Evolutionary conservation across 2,113 vertebrate genomes (phyloP).

Genomic region (Haemorhous mexicanus): DNA sequence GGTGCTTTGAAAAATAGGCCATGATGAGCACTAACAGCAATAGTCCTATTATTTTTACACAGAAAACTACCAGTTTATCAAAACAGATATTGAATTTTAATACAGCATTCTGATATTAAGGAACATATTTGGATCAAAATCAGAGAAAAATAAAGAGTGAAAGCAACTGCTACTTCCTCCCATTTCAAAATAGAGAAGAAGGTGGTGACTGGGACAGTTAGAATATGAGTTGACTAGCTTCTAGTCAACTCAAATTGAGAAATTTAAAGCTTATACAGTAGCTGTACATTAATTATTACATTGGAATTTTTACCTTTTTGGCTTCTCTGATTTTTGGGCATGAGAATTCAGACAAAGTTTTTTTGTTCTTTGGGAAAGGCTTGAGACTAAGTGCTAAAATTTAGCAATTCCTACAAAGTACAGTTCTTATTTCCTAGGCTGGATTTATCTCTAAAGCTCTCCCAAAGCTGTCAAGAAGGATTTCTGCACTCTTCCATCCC

Average conservation of each 20-base stretch:
- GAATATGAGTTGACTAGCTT: neutral
- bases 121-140: neutral
- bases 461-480: neutral
- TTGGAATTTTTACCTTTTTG: neutral
- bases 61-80: neutral
- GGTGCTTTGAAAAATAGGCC: neutral
- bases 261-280: neutral
- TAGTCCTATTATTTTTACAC: neutral
- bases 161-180: neutral
- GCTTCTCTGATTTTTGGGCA: neutral
- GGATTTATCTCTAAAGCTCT: neutral
- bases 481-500: neutral
- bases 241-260: neutral
- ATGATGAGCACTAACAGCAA: neutral
- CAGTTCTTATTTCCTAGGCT: neutral
- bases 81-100: neutral
- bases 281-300: neutral
- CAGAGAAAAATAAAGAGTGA: neutral
- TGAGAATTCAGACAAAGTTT: neutral
- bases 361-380: neutral
- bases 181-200: neutral
- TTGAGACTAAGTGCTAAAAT: neutral
- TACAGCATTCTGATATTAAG: neutral
- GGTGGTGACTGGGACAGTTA: neutral
- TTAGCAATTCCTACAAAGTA: neutral